A percentile compares a stretch with the other conserved stretches of the same genome.
These are phyloP conservation scores for Polyodon spathula DNA, from an alignment of 2,113 vertebrate genomes.

Conservation along the genomic window DNA sequence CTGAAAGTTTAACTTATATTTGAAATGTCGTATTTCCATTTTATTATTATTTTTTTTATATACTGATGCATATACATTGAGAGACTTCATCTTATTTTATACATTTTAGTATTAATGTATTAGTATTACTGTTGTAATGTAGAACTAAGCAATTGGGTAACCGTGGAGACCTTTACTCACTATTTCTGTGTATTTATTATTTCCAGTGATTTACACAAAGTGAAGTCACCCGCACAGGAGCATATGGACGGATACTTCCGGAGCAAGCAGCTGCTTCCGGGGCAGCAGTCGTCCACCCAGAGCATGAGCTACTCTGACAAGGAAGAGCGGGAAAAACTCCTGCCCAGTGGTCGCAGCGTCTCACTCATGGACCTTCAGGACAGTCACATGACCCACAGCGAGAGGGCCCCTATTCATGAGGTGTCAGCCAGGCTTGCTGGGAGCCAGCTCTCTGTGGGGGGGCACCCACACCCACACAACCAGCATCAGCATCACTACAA, in stretches of 20 bases:
- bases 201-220: slow-evolving; percentile 64
- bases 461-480: slow-evolving; percentile 9
- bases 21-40: no score
- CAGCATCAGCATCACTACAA: slow-evolving; percentile 23
- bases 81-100: no score
- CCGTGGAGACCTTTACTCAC: no score
- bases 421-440: slow-evolving; percentile 62
- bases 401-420: slow-evolving; percentile 47
- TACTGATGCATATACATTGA: no score
- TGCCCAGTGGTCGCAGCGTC: slow-evolving; percentile 77
- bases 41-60: no score
- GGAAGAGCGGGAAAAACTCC: slow-evolving; percentile 60
- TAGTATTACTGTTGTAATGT: no score
- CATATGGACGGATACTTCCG: slow-evolving; percentile 53
- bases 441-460: slow-evolving; percentile 70
- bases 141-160: no score
- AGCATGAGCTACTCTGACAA: slow-evolving; percentile 70
- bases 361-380: slow-evolving; percentile 93
- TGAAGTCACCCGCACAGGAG: slow-evolving; percentile 66
- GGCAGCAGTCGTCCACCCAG: slow-evolving; percentile 66
- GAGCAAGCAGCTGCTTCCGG: slow-evolving; percentile 63
- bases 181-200: slow-evolving; percentile 23
- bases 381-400: slow-evolving; percentile 42
- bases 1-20: no score
- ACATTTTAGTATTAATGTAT: no score